Conservation (phyloP, 2,888 invertebrate genomes). For the Papilio protenor region DNA sequence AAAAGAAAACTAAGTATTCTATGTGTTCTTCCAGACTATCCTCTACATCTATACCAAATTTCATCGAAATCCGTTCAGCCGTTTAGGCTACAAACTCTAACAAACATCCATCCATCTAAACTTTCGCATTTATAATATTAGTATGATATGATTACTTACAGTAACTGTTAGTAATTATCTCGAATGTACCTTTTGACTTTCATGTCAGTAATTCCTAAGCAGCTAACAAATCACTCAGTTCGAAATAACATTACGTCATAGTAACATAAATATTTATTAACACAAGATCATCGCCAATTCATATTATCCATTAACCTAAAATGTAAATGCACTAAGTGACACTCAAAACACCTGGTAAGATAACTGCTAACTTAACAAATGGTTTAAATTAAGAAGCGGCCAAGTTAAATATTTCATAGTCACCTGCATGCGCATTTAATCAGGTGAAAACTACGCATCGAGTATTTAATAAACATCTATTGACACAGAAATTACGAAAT, state of each 20-base stretch:
- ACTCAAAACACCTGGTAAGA: conserved; percentile 36
- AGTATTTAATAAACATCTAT: background rate
- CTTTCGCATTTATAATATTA: too few species aligned
- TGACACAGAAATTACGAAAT: conserved; percentile 10
- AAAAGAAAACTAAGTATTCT: too few species aligned
- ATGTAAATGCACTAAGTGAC: conserved; percentile 33
- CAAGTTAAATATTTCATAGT: conserved; percentile 33
- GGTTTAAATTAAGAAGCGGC: conserved; percentile 38
- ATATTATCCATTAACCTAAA: conserved; percentile 41
- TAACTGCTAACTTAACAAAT: conserved; percentile 40
- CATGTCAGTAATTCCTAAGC: background rate
- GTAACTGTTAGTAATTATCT: background rate
- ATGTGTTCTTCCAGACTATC: too few species aligned
- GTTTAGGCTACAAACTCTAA: too few species aligned
- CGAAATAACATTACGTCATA: conserved; percentile 29
- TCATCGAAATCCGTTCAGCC: too few species aligned
- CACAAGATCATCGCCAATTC: conserved; percentile 34
- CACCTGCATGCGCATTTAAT: conserved; percentile 22
- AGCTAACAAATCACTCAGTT: conserved; percentile 27
- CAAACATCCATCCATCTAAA: too few species aligned
- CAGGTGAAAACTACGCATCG: conserved; percentile 7
- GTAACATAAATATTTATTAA: conserved; percentile 42
- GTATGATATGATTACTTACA: too few species aligned
- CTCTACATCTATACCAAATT: too few species aligned
- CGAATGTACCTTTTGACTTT: background rate